Evolutionary conservation across 1,140 invertebrate species (phyloP), one percentile per base, ranked within the genome.

Genomic region (Tetranychus cinnabarinus): DNA sequence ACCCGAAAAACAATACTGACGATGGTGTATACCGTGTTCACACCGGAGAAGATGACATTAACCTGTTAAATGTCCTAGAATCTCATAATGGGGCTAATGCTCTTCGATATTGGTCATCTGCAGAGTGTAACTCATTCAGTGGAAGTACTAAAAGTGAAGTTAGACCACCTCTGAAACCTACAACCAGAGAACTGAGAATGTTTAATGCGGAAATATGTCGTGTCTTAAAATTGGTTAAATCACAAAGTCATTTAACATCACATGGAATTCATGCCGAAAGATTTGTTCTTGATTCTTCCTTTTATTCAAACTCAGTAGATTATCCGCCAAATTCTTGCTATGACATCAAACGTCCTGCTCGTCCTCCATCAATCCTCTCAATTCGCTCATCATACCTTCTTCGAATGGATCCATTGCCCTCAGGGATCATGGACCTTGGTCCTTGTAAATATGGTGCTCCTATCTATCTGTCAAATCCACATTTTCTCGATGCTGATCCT

Each of bases 401-500:
- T 31, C 37, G 34, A 10, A 6, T 8, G 15, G 34, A 37, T 52
- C 33, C 35, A 1, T 60, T 60, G 6, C 59, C 46, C 4, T 64
- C 65, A n/a, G 65, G 65, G 36, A 62, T 66, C 5, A 56, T 62
- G 13, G 64, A 65, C 31, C 6, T 66, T 34, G 56, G 57, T 10
- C 35, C 45, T n/a, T 66, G 65, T 50, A 61, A 62, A 61, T 64
- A 56, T 39, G 83, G 88, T 72, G 88, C 87, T 0, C 87, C 88
- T 2, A 79, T 91, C 63, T 78, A 88, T 70, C 72, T 92, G 31
- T 89, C 86, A 55, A 89, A 88, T 74, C 88, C 88, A 0, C 88
- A 92, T 72, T 91, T 91, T 75, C 86, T 89, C 69, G 71, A 88
- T 65, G 87, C 84, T 0, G 84, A 91, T 69, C 82, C 83, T 1